Evolutionary conservation across 2,113 vertebrate species (phyloP).

Genomic region (Plecotus auritus): DNA sequence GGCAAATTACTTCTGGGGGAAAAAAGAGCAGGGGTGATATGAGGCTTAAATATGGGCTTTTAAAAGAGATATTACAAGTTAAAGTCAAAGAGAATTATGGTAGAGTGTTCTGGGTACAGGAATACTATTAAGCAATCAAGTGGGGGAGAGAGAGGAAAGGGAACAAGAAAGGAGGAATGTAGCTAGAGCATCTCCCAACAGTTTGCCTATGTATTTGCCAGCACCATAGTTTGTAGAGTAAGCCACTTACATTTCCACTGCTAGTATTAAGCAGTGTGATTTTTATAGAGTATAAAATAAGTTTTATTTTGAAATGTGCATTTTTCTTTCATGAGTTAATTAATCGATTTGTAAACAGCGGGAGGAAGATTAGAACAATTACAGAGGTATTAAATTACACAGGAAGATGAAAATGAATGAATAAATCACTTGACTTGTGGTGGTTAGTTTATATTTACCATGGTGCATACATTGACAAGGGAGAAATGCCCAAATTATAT

Average conservation of each 20-base stretch:
- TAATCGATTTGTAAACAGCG: slow-evolving; percentile 52
- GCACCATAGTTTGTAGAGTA: slow-evolving; percentile 67
- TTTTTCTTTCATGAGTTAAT: slow-evolving; percentile 48
- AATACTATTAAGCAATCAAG: not conserved
- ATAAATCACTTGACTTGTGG: slow-evolving; percentile 13
- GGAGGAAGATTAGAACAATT: slow-evolving; percentile 42
- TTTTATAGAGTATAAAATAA: slow-evolving; percentile 45
- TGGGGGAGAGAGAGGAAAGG: not conserved
- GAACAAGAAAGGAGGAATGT: slow-evolving; percentile 26
- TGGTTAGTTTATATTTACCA: slow-evolving; percentile 28
- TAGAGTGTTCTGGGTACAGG: not conserved
- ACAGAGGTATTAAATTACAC: slow-evolving; percentile 32
- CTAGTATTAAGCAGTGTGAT: slow-evolving; percentile 35
- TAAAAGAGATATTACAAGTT: not conserved
- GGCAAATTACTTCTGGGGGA: not conserved
- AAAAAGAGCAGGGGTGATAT: not conserved
- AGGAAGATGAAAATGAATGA: slow-evolving; percentile 40
- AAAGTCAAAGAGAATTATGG: not conserved
- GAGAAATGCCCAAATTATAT: slow-evolving; percentile 50
- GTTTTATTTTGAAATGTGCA: slow-evolving; percentile 56
- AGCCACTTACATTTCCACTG: slow-evolving; percentile 61
- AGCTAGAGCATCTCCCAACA: slow-evolving; percentile 40
- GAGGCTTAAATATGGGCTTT: not conserved
- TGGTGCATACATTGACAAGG: not conserved
- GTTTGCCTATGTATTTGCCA: slow-evolving; percentile 55